Conservation (phyloP, 2,113 vertebrate genomes). For the Ictalurus punctatus region DNA sequence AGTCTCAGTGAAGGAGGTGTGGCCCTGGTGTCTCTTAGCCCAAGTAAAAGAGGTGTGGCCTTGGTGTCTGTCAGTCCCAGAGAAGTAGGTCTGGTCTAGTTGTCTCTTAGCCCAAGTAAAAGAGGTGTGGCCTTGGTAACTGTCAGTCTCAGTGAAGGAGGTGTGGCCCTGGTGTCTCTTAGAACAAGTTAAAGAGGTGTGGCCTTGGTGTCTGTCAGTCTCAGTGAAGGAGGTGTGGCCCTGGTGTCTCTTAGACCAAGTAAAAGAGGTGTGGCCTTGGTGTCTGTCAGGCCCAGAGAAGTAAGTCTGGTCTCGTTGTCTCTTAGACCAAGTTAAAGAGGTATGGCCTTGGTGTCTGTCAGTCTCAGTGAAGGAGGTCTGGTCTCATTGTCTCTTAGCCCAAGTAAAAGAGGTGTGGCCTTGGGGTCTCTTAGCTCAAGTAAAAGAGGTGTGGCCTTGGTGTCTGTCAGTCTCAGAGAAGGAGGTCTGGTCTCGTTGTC, state of each 20-base stretch:
- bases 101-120: neutral
- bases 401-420: too few species aligned
- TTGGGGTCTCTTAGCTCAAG: neutral
- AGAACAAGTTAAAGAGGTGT: neutral
- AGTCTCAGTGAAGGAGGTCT: neutral
- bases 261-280: too few species aligned
- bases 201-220: neutral
- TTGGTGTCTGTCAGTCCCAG: neutral
- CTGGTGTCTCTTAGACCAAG: neutral
- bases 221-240: neutral
- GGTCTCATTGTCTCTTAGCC: neutral
- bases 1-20: too few species aligned
- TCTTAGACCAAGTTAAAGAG: too few species aligned
- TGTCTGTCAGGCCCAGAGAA: neutral
- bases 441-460: neutral
- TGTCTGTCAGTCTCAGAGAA: too few species aligned
- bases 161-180: neutral
- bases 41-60: neutral
- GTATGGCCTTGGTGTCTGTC: neutral
- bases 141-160: neutral
- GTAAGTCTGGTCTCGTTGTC: neutral
- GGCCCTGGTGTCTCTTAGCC: too few species aligned
- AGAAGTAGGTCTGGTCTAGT: neutral
- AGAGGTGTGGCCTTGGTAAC: neutral
- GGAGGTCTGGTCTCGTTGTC: too few species aligned